Evolutionary conservation across 2,797 vertebrate species (phyloP), one percentile per base, ranked within the genome.

Genomic region (Oreonectes daqikongensis): DNA sequence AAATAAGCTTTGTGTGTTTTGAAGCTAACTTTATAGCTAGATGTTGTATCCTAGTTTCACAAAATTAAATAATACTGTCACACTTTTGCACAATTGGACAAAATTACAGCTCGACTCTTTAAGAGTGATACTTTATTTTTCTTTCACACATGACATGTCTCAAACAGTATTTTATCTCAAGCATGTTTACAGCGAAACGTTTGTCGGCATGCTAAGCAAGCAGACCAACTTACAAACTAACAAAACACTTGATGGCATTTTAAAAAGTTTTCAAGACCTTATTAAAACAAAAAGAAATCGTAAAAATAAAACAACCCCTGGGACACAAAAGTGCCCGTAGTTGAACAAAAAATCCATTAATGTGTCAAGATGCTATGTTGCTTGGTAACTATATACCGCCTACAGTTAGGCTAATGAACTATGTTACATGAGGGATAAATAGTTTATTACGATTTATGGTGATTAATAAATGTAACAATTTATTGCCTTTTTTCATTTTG

Each of bases 401-500:
- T 30, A 59, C 55, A 59, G 55, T 59, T 59, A 9, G 26, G 24
- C 44, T 72, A 63, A 35, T 61, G 18, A 55, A 46, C 38, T 17
- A 70, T 26, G 18, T 60, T 18, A 20, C n/a, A 24, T 26, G 44
- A 30, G 15, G 46, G 44, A 73, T 52, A 18, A 32, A 32, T 46
- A 2, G 3, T 73, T 50, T 50, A 35, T 61, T 64, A 17, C 5
- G 8, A 50, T 26, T 72, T 63, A 52, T 28, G 44, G 24, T 9
- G 22, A 52, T 53, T 38, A 59, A 17, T 30, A 59, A 30, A 65
- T 65, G 63, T 53, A 64, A 52, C n/a, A 12, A 15, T n/a, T 28
- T 53, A 30, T 24, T 32, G 26, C 0, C 7, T 53, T 53, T n/a
- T 66, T 42, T 65, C 1, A 48, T 48, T 5, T 50, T 69, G 10